These are phyloP conservation scores for Brachypteracias leptosomus DNA, from an alignment of 2,113 vertebrate genomes.

Conservation along the genomic window DNA sequence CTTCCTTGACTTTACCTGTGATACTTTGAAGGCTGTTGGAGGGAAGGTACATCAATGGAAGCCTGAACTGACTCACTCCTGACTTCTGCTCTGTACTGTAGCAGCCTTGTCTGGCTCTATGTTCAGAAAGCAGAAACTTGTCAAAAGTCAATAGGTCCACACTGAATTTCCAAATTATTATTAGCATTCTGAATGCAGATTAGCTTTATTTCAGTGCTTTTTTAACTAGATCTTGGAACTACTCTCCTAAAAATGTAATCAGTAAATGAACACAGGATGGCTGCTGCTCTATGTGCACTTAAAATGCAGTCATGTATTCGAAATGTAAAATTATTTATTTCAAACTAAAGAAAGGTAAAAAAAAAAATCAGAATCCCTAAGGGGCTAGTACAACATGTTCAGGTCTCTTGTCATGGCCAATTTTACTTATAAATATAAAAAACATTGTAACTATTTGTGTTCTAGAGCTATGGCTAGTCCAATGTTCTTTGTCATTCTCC, in stretches of 20 bases:
- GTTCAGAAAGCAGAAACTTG: neutral
- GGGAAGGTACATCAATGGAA: neutral
- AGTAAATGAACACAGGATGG: neutral
- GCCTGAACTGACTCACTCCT: neutral
- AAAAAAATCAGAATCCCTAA: neutral
- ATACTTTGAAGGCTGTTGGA: neutral
- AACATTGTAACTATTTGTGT: neutral
- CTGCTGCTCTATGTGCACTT: neutral
- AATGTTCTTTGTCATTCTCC: neutral
- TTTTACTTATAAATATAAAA: slow-evolving; percentile 10
- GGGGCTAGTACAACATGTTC: neutral
- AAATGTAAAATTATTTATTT: neutral
- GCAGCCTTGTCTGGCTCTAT: neutral
- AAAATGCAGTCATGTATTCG: neutral
- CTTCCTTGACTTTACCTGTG: neutral
- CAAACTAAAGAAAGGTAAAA: neutral
- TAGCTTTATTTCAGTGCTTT: neutral
- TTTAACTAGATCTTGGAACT: neutral
- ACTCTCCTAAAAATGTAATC: neutral
- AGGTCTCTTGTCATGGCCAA: neutral
- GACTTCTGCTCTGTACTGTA: neutral
- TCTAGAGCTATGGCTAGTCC: neutral
- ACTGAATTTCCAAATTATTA: neutral
- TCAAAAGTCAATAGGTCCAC: neutral
- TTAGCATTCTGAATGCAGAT: neutral